A percentile compares a stretch with the other conserved stretches of the same genome.
These are phyloP conservation scores for Sphaerophoria rueppellii DNA, from an alignment of 2,888 invertebrate genomes.

Conservation along the genomic window DNA sequence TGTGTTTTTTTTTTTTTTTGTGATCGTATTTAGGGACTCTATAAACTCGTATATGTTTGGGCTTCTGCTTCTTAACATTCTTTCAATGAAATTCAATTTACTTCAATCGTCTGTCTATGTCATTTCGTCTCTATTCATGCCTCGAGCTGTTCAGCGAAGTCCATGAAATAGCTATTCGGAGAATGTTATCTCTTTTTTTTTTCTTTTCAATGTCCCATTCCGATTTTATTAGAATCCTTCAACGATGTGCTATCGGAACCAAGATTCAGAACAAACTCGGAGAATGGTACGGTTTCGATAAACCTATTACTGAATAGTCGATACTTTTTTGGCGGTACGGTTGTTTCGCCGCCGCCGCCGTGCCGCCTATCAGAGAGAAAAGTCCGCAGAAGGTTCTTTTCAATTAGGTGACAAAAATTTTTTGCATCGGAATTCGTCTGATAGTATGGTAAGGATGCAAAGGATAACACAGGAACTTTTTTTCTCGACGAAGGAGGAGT, in stretches of 20 bases:
- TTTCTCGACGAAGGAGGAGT: too few relatives aligned
- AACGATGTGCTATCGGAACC: not conserved
- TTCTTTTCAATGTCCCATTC: not conserved
- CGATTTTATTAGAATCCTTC: not conserved
- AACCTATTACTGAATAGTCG: slow-evolving; percentile 25
- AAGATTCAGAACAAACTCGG: not conserved
- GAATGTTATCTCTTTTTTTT: not conserved
- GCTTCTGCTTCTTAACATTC: not conserved
- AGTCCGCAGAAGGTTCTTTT: slow-evolving; percentile 56
- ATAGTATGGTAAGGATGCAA: too few relatives aligned
- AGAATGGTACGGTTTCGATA: too few relatives aligned
- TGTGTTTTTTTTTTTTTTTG: too few relatives aligned
- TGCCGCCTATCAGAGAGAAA: slow-evolving; percentile 14
- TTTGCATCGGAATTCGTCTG: slow-evolving; percentile 8
- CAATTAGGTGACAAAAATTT: slow-evolving; percentile 68
- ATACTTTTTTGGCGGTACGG: slow-evolving; percentile 10
- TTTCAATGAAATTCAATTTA: slow-evolving; percentile 65
- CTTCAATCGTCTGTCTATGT: slow-evolving; percentile 61
- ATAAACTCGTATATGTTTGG: too few relatives aligned
- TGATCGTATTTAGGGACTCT: not conserved
- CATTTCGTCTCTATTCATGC: slow-evolving; percentile 49
- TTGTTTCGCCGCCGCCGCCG: too few relatives aligned
- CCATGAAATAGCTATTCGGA: slow-evolving; percentile 27
- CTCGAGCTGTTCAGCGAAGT: slow-evolving; percentile 40
- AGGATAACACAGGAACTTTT: too few relatives aligned